Evolutionary conservation across 1,140 invertebrate genomes (phyloP), one percentile per base, ranked within the genome.

Genomic region (Steinernema feltiae): DNA sequence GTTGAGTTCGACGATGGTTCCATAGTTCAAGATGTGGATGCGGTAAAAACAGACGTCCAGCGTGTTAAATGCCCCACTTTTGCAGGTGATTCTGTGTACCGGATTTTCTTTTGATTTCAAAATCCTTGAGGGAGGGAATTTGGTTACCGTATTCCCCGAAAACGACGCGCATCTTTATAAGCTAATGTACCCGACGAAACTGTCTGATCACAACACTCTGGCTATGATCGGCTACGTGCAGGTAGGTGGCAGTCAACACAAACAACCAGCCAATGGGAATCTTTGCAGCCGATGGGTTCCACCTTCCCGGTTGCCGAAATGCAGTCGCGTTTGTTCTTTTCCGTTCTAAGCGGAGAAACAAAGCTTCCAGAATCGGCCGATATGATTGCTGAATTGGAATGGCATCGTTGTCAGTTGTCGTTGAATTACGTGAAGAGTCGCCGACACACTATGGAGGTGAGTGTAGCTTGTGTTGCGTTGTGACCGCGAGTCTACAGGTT

Each of bases 1-100:
- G 85, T 88, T 1, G 78, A 83, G 70, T 88, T 88, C 79, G 81
- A 80, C 18, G 87, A 88, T 46, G 88, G 86, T 12, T 46, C 78
- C 12, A 69, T 71, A 0, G 73, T 74, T 3, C 32, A 76, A 30
- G 32, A 82, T 32, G 75, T 83, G n/a, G 82, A 83, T 69, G 74
- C 63, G 12, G 76, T 76, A 46, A 15, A 27, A 3, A 63, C 7
- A 63, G 53, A 63, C 2, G 24, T n/a, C 53, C 7, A n/a, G 7
- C 41, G n/a, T 12, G 41, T 46, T n/a, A 3, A 63, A 63, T 7
- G 24, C 12, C 7, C 15, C 15, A 63, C 24, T 63, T 63, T 27
- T 63, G 15, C 53, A 63, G 53, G 53, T 63, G 3, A 63, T 63
- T n/a, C 24, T 63, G 3, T 63, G 53, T 21, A 63, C 53, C 15